phyloP scores from a whole-genome alignment of 2,113 vertebrate genomes.

The Epinephelus lanceolatus region DNA sequence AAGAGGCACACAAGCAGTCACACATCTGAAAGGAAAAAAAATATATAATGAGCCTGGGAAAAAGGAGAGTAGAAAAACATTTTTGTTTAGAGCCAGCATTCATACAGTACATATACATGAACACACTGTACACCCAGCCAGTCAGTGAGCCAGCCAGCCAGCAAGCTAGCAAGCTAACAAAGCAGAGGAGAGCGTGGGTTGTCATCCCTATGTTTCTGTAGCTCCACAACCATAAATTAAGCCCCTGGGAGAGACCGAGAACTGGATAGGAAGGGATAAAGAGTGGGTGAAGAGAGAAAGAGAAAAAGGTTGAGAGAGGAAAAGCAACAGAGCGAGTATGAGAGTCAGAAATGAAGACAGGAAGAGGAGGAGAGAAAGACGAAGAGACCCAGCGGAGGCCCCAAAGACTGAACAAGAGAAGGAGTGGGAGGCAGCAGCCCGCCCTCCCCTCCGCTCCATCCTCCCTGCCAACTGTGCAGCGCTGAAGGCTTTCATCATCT shows the following conservation, averaged over 20 bases:
- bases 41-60: constrained; percentile 35
- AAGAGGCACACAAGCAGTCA: constrained; percentile 15
- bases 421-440: constrained; percentile 67
- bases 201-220: constrained; percentile 73
- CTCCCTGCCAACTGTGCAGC: constrained; percentile 59
- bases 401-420: constrained; percentile 68
- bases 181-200: constrained; percentile 75
- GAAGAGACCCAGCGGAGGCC: constrained; percentile 66
- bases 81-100: constrained; percentile 35
- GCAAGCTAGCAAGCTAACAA: constrained; percentile 69
- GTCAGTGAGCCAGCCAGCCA: constrained; percentile 47
- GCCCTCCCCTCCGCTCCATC: constrained; percentile 43
- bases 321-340: constrained; percentile 56
- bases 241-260: constrained; percentile 73
- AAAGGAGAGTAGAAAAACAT: not conserved
- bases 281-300: constrained; percentile 58
- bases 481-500: constrained; percentile 73
- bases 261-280: constrained; percentile 60
- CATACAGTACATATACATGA: constrained; percentile 21
- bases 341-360: constrained; percentile 61
- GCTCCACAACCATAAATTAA: constrained; percentile 82
- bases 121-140: constrained; percentile 48
- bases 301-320: constrained; percentile 47
- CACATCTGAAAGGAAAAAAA: constrained; percentile 22
- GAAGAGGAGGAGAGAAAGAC: constrained; percentile 51